Evolutionary conservation across 2,113 vertebrate species (phyloP).

Genomic region (Sylvia atricapilla): DNA sequence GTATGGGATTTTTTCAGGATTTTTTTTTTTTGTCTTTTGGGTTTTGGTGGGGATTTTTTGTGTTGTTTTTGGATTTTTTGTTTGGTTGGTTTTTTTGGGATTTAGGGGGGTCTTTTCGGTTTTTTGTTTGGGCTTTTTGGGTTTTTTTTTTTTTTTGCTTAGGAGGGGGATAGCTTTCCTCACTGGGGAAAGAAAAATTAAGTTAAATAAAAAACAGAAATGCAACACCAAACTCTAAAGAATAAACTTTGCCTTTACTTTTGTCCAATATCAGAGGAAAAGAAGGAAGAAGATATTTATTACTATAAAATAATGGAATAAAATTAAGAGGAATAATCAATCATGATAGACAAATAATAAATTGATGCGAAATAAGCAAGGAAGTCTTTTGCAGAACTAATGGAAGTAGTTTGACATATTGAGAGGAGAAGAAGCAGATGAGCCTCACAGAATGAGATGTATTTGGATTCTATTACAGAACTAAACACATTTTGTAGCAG

Average conservation of each 20-base stretch:
- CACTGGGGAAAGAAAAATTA: rapidly evolving
- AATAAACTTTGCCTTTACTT: background rate
- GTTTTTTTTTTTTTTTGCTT: background rate
- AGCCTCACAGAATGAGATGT: background rate
- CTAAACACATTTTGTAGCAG: background rate
- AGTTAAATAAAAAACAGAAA: background rate
- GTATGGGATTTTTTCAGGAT: background rate
- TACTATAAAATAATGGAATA: background rate
- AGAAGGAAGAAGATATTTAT: background rate
- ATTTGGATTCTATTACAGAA: background rate
- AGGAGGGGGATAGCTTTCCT: background rate
- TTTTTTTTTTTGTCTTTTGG: background rate
- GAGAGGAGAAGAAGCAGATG: background rate
- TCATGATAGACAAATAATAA: background rate
- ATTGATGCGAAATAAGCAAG: background rate
- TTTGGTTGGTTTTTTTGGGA: background rate
- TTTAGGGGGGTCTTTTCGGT: background rate
- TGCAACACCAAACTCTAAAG: background rate
- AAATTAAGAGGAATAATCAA: background rate
- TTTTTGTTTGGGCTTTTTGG: background rate
- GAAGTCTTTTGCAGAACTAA: background rate
- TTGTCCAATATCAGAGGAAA: background rate
- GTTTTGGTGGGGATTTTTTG: background rate
- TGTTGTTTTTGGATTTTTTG: background rate
- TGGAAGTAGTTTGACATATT: background rate